Evolutionary conservation across 2,113 vertebrate species (phyloP).

Genomic region (Paradisaea rubra): DNA sequence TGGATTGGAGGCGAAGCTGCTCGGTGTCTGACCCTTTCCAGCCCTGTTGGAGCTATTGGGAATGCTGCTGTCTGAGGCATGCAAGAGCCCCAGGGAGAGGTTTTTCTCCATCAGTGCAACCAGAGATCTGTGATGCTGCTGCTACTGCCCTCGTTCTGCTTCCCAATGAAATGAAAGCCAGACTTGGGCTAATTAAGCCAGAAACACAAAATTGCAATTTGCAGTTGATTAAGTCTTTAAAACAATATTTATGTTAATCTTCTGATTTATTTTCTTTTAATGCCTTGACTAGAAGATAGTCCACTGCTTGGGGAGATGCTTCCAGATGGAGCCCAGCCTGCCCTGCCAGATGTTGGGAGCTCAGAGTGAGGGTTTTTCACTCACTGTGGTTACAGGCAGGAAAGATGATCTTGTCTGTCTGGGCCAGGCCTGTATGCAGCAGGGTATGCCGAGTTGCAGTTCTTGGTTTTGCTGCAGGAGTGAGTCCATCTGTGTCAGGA

Average conservation of each 20-base stretch:
- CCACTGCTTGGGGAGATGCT: neutral
- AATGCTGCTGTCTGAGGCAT: neutral
- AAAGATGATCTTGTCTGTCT: neutral
- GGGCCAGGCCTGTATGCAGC: neutral
- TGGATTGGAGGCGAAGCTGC: neutral
- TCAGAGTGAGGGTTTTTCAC: neutral
- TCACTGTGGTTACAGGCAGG: neutral
- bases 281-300: neutral
- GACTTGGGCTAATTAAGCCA: neutral
- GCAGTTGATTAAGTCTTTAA: slow-evolving; percentile 33
- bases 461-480: neutral
- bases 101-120: neutral
- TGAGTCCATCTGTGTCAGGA: neutral
- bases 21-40: neutral
- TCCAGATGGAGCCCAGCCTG: neutral
- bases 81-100: neutral
- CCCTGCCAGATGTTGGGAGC: neutral
- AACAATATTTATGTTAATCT: slow-evolving; percentile 3
- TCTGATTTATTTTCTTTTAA: neutral
- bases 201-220: neutral
- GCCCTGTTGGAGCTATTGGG: neutral
- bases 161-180: neutral
- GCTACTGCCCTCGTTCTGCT: neutral
- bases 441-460: neutral
- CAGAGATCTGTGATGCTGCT: neutral